phyloP scores from a whole-genome alignment of 1,140 invertebrate species.

The Oryzaephilus surinamensis region DNA sequence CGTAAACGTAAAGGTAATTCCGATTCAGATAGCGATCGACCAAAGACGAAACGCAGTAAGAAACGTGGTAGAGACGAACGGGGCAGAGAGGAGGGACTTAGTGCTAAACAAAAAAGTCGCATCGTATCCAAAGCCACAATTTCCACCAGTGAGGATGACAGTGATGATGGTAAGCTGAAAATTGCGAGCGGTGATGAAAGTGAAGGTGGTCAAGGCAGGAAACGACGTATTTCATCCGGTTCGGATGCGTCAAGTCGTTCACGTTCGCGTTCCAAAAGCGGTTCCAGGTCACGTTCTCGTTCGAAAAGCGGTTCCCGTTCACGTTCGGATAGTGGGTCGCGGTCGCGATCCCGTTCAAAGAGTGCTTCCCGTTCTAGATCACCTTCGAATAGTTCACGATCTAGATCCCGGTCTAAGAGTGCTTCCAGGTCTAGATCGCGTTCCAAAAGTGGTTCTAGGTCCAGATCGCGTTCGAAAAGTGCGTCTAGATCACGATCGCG shows the following conservation, averaged over 20 bases:
- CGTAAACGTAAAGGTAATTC: conserved; percentile 40
- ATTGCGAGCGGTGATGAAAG: conserved; percentile 49
- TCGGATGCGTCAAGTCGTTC: conserved; percentile 35
- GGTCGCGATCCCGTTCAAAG: conserved; percentile 24
- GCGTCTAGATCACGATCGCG: conserved; percentile 29
- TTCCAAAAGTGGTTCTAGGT: conserved; percentile 30
- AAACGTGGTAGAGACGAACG: conserved; percentile 34
- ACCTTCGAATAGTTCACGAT: conserved; percentile 23
- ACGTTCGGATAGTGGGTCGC: conserved; percentile 18
- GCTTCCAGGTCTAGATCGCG: conserved; percentile 27
- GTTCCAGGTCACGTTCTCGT: conserved; percentile 24
- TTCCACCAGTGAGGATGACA: conserved; percentile 87
- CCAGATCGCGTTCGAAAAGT: conserved; percentile 33
- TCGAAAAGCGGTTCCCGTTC: conserved; percentile 16
- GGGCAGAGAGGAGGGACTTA: conserved; percentile 51
- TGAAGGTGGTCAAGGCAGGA: conserved; percentile 39
- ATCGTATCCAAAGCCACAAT: conserved; percentile 93
- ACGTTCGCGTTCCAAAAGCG: conserved; percentile 21
- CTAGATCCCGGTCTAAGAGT: conserved; percentile 27
- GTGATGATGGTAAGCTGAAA: conserved; percentile 55
- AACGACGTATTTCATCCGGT: conserved; percentile 39
- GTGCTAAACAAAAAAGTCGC: conserved; percentile 72
- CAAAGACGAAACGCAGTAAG: conserved; percentile 45
- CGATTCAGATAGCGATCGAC: conserved; percentile 55
- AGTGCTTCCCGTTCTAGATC: conserved; percentile 17